phyloP scores from a whole-genome alignment of 2,797 vertebrate species.

The Helostoma temminkii region DNA sequence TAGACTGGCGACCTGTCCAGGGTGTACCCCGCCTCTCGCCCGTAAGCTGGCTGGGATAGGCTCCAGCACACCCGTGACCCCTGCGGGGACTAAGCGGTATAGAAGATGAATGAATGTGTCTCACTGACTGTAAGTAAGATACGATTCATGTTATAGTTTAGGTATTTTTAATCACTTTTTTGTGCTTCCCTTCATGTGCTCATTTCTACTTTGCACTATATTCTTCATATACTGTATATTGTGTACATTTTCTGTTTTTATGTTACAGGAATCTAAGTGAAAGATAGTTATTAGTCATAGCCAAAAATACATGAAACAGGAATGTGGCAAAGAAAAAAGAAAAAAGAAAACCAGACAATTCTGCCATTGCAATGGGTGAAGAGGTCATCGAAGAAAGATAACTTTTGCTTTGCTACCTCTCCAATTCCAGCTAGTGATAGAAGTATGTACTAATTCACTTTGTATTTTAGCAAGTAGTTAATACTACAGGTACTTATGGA shows the following conservation, averaged over 20 bases:
- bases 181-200: background rate
- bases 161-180: background rate
- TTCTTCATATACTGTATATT: too few relatives aligned
- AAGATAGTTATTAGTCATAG: background rate
- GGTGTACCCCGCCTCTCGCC: too few relatives aligned
- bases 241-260: background rate
- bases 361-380: background rate
- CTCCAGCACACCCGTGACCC: too few relatives aligned
- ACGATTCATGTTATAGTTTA: background rate
- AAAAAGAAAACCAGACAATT: conserved; percentile 19
- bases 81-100: too few relatives aligned
- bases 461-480: conserved; percentile 1
- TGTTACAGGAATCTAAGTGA: background rate
- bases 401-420: conserved; percentile 9
- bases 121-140: background rate
- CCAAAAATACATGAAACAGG: conserved; percentile 27
- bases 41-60: too few relatives aligned
- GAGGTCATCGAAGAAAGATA: conserved; percentile 2
- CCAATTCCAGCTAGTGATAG: background rate
- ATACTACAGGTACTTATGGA: background rate
- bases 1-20: too few relatives aligned
- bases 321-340: conserved; percentile 22
- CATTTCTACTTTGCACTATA: background rate
- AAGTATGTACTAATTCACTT: too few relatives aligned
- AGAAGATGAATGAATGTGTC: too few relatives aligned